phyloP scores from a whole-genome alignment of 2,888 invertebrate genomes.

The Rotaria magnacalcarata region DNA sequence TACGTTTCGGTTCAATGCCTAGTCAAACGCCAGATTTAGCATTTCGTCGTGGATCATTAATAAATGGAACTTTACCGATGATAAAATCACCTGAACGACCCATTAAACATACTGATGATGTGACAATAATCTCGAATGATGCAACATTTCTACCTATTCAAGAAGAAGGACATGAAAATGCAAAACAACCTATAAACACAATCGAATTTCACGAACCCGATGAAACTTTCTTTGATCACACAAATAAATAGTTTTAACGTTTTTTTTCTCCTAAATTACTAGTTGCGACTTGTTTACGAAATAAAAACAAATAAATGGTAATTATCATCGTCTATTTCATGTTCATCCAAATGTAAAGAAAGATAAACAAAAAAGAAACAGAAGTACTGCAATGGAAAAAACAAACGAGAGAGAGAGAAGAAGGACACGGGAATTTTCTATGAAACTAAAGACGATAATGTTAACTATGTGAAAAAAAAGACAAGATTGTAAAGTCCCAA shows the following conservation, averaged over 20 bases:
- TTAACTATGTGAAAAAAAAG: neutral
- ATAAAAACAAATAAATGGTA: neutral
- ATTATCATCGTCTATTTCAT: slow-evolving; percentile 15
- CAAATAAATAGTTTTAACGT: neutral
- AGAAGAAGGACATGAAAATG: neutral
- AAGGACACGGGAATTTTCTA: slow-evolving; percentile 2
- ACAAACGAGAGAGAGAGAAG: neutral
- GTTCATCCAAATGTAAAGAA: neutral
- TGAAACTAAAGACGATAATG: slow-evolving; percentile 17
- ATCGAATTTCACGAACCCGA: neutral
- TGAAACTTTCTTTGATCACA: neutral
- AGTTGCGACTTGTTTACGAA: neutral
- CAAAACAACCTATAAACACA: neutral
- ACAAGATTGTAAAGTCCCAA: neutral
- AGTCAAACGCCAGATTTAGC: neutral
- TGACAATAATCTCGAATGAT: neutral
- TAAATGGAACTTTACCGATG: neutral
- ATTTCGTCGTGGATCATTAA: neutral
- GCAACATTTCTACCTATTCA: neutral
- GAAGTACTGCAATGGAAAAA: neutral
- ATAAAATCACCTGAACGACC: neutral
- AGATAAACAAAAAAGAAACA: too few relatives aligned
- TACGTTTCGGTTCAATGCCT: neutral
- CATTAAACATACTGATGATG: neutral
- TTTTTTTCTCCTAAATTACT: neutral